Conservation (phyloP, 2,113 vertebrate species). For the Calonectris borealis region DNA sequence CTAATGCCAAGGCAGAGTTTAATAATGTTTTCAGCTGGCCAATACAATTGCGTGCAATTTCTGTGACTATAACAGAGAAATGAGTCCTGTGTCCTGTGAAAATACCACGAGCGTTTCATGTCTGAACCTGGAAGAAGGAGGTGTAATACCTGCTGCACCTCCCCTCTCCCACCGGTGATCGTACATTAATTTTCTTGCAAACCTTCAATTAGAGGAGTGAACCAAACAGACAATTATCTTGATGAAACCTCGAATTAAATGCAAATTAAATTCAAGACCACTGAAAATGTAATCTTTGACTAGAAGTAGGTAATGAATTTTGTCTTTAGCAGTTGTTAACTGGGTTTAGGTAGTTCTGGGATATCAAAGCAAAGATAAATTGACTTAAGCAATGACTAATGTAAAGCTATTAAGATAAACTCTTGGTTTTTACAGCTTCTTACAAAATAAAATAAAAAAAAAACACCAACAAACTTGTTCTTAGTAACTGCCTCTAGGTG, state of each 20-base stretch:
- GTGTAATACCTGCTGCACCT: not conserved
- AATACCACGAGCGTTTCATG: accelerated
- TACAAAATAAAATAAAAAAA: not conserved
- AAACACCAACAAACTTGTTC: not conserved
- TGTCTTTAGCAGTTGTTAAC: not conserved
- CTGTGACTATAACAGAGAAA: not conserved
- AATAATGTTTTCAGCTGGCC: not conserved
- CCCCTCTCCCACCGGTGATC: not conserved
- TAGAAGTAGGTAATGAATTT: not conserved
- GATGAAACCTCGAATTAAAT: constrained; percentile 62
- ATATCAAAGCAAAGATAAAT: constrained; percentile 13
- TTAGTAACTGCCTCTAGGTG: not conserved
- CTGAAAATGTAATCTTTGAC: constrained; percentile 24
- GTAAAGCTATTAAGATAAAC: not conserved
- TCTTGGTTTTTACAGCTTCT: not conserved
- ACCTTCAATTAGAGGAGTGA: constrained; percentile 56
- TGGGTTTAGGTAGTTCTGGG: not conserved
- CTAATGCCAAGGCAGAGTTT: not conserved
- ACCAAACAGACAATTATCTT: constrained; percentile 46
- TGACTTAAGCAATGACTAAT: not conserved
- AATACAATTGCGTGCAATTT: not conserved
- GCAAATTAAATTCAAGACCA: constrained; percentile 50
- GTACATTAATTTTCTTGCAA: constrained; percentile 44
- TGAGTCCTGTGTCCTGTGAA: not conserved
- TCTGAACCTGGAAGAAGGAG: not conserved